phyloP scores from a whole-genome alignment of 2,888 invertebrate genomes.

The Plebejus melissa region DNA sequence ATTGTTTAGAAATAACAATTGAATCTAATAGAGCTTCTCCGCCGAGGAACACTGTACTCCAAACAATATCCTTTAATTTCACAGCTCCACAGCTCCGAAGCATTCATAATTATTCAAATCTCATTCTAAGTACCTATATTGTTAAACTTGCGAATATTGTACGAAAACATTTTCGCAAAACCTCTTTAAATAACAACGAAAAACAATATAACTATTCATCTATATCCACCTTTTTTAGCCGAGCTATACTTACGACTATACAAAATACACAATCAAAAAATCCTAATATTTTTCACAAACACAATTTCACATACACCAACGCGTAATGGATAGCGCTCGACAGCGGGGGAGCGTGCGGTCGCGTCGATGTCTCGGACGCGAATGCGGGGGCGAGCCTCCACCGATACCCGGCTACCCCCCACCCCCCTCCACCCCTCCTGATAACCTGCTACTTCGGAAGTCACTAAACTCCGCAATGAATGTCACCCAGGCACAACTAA shows the following conservation, averaged over 20 bases:
- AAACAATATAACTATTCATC: background rate
- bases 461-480: constrained; percentile 75
- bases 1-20: constrained; percentile 10
- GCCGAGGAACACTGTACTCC: background rate
- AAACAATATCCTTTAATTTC: constrained; percentile 13
- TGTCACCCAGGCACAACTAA: constrained; percentile 65
- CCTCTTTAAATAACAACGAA: background rate
- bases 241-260: background rate
- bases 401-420: constrained; percentile 60
- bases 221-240: background rate
- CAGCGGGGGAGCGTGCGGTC: constrained; percentile 53
- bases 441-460: constrained; percentile 79
- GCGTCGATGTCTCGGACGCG: constrained; percentile 62
- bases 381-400: constrained; percentile 65
- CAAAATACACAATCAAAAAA: background rate
- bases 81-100: background rate
- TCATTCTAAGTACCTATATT: background rate
- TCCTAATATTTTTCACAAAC: constrained; percentile 38
- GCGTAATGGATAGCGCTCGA: constrained; percentile 51
- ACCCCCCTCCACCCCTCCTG: constrained; percentile 54
- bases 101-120: constrained; percentile 16
- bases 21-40: background rate
- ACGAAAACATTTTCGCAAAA: background rate
- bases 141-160: background rate
- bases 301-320: constrained; percentile 61